Evolutionary conservation across 2,888 invertebrate species (phyloP).

Genomic region (Drosophila parthenogenetica): DNA sequence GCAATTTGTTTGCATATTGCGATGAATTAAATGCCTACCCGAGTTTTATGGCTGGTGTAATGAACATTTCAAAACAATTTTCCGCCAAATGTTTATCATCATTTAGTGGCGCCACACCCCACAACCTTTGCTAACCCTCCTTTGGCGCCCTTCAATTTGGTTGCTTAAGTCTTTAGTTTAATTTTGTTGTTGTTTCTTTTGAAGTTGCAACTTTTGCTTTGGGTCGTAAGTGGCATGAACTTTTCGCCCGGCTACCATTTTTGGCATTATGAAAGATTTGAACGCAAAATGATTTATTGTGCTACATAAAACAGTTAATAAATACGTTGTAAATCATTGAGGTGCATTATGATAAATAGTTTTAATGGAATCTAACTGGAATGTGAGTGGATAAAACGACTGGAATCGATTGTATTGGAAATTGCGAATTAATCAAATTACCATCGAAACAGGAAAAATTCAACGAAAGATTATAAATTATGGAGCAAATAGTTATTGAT

Average conservation of each 20-base stretch:
- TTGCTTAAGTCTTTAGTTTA: slow-evolving; percentile 45
- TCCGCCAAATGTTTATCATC: slow-evolving; percentile 49
- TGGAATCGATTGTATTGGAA: neutral
- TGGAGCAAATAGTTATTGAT: neutral
- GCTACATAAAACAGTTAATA: slow-evolving; percentile 63
- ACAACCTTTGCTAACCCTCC: slow-evolving; percentile 2
- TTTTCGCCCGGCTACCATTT: slow-evolving; percentile 50
- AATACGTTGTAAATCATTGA: slow-evolving; percentile 57
- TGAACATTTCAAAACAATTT: slow-evolving; percentile 42
- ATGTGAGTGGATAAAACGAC: slow-evolving; percentile 7
- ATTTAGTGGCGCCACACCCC: slow-evolving; percentile 38
- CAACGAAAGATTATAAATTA: neutral
- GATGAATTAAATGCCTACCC: neutral
- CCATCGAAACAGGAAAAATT: neutral
- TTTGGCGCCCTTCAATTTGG: slow-evolving; percentile 44
- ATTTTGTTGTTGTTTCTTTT: too few species aligned
- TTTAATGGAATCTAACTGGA: neutral
- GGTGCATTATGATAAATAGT: slow-evolving; percentile 24
- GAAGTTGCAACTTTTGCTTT: slow-evolving; percentile 4
- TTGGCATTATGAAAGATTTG: slow-evolving; percentile 53
- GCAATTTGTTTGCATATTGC: slow-evolving; percentile 9
- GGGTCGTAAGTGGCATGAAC: slow-evolving; percentile 54
- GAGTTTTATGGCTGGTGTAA: slow-evolving; percentile 14
- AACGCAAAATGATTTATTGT: slow-evolving; percentile 56
- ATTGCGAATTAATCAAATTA: slow-evolving; percentile 2